phyloP scores from a whole-genome alignment of 2,113 vertebrate genomes.

The Myiopsitta monachus region DNA sequence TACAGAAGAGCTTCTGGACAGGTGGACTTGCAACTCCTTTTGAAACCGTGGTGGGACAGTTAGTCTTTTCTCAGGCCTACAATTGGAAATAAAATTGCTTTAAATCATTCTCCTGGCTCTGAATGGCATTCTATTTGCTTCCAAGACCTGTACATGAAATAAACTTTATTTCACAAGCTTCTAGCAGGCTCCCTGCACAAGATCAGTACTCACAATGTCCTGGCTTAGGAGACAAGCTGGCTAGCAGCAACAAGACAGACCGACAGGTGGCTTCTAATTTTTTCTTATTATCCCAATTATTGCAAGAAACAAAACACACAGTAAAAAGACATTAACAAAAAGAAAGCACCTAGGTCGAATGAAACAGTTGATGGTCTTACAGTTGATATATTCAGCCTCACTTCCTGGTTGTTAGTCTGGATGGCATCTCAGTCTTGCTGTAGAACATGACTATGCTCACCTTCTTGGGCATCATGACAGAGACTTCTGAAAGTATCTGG shows the following conservation, averaged over 20 bases:
- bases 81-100: background rate
- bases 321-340: background rate
- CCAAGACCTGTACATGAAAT: background rate
- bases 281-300: background rate
- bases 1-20: constrained; percentile 52
- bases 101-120: background rate
- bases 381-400: background rate
- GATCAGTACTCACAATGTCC: background rate
- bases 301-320: background rate
- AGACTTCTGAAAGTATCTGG: background rate
- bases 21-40: constrained; percentile 67
- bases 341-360: background rate
- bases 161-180: background rate
- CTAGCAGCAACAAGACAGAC: background rate
- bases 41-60: constrained; percentile 69
- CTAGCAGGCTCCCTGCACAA: background rate
- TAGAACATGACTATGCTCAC: background rate
- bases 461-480: background rate
- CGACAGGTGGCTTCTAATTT: background rate
- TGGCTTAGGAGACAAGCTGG: background rate
- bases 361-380: background rate
- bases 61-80: constrained; percentile 72
- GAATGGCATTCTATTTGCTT: background rate
- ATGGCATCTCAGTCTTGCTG: background rate
- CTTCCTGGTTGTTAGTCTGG: background rate